Evolutionary conservation across 2,113 vertebrate genomes (phyloP).

Genomic region (Ptilonorhynchus violaceus): DNA sequence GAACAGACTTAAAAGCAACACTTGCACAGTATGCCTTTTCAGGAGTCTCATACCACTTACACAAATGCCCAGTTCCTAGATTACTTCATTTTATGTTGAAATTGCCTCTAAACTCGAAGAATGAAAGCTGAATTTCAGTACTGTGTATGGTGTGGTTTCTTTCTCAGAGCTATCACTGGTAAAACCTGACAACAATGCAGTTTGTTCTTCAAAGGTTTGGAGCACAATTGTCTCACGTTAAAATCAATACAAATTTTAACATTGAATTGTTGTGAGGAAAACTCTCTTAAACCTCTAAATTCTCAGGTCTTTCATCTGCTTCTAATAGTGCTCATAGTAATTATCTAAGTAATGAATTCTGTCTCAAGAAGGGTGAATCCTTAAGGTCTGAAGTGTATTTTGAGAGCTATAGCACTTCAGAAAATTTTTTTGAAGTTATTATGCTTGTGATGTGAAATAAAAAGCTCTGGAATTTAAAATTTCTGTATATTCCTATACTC

Average conservation of each 20-base stretch:
- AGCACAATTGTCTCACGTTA: not conserved
- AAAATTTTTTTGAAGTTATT: not conserved
- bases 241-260: not conserved
- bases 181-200: not conserved
- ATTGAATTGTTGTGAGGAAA: not conserved
- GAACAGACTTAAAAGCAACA: not conserved
- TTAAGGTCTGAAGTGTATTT: not conserved
- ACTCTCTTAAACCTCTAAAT: not conserved
- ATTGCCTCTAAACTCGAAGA: not conserved
- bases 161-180: not conserved
- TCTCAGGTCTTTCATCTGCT: not conserved
- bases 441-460: not conserved
- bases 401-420: not conserved
- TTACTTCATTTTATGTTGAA: not conserved
- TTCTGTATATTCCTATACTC: not conserved
- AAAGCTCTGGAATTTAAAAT: not conserved
- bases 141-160: not conserved
- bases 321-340: not conserved
- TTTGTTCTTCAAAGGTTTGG: not conserved
- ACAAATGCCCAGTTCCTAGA: not conserved
- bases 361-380: not conserved
- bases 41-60: not conserved
- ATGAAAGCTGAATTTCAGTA: not conserved
- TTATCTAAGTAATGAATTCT: not conserved
- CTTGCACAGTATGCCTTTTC: not conserved